A percentile compares a stretch with the other conserved stretches of the same genome.
Evolutionary conservation across 1,140 invertebrate genomes (phyloP).

Genomic region (Platorchestia sp.): DNA sequence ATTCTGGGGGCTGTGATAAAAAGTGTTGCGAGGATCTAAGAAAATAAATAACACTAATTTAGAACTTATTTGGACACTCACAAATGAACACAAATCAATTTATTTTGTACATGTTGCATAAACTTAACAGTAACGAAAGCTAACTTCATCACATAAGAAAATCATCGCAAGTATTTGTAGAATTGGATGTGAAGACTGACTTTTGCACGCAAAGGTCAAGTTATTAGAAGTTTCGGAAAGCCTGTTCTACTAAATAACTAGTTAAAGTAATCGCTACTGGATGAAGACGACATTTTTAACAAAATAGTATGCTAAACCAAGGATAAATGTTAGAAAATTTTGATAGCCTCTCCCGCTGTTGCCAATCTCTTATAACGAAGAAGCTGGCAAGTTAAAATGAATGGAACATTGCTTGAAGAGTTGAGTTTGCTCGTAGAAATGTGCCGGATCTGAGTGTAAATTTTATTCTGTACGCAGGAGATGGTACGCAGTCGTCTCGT

Average conservation of each 20-base stretch:
- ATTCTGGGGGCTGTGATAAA: neutral
- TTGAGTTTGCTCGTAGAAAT: neutral
- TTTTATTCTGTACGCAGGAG: neutral
- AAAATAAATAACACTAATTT: no score
- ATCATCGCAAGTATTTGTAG: no score
- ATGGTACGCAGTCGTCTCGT: neutral
- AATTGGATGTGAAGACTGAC: no score
- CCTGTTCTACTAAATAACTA: neutral
- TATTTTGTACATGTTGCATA: no score
- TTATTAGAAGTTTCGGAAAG: no score
- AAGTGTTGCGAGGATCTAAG: neutral
- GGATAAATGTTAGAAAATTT: neutral
- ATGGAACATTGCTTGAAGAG: neutral
- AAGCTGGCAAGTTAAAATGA: neutral
- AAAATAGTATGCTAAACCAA: neutral
- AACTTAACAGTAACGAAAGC: no score
- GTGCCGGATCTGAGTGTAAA: neutral
- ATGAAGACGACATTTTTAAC: neutral
- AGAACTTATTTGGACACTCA: no score
- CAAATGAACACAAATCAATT: no score
- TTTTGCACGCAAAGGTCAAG: no score
- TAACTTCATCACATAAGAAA: no score
- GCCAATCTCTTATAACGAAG: neutral
- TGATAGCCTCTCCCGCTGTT: neutral
- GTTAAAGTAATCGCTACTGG: neutral